Conservation (phyloP, 1,140 invertebrate genomes). For the Lutraria rhynchaena region DNA sequence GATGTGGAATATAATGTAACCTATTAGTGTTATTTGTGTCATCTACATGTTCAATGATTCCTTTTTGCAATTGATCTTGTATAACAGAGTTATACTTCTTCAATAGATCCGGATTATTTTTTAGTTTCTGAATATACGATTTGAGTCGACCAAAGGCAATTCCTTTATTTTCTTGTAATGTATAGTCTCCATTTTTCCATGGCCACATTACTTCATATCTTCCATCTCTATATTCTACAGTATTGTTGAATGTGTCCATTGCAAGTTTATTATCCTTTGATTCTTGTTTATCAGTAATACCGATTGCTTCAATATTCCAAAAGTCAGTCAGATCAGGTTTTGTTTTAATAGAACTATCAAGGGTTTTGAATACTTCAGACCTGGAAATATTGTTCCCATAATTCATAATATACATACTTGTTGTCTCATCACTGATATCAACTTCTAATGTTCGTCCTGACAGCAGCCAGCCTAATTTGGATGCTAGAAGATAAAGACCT, state of each 20-base stretch:
- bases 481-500: conserved; percentile 14
- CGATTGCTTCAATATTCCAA: conserved; percentile 44
- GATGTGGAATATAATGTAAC: conserved; percentile 42
- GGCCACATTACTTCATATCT: not conserved
- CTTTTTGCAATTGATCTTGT: conserved; percentile 33
- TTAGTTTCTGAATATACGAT: not conserved
- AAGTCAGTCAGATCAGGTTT: conserved; percentile 38
- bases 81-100: conserved; percentile 31
- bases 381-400: conserved; percentile 21
- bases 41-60: conserved; percentile 29
- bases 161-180: not conserved
- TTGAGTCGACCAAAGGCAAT: conserved; percentile 4
- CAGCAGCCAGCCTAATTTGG: not conserved
- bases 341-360: not conserved
- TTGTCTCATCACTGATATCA: not conserved
- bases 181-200: conserved; percentile 12
- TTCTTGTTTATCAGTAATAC: not conserved
- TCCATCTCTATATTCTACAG: not conserved
- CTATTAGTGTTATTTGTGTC: not conserved
- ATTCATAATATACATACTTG: conserved; percentile 38
- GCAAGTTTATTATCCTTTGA: not conserved
- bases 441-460: not conserved
- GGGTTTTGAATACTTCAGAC: not conserved
- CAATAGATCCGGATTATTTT: conserved; percentile 7
- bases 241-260: conserved; percentile 6